These are phyloP conservation scores for Mnemiopsis leidyi DNA, from an alignment of 37 sponge, comb jelly and placozoan species.

Conservation along the genomic window DNA sequence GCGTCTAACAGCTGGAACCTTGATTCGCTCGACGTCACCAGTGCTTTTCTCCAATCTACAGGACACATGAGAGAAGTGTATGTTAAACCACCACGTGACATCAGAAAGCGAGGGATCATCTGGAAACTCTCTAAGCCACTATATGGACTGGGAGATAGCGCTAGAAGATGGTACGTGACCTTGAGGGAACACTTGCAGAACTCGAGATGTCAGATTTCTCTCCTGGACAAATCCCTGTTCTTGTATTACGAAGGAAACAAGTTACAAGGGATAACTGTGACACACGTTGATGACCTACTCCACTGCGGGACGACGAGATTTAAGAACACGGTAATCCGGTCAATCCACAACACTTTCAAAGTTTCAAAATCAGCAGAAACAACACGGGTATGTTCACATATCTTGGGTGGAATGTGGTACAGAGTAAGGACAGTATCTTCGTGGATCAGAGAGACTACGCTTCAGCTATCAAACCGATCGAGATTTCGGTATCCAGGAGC, in stretches of 20 bases:
- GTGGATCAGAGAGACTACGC: conserved; percentile 1
- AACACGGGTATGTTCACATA: conserved; percentile 9
- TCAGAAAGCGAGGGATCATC: background rate
- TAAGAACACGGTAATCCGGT: background rate
- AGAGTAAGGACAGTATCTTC: background rate
- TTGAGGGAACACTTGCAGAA: background rate
- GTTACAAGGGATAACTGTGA: conserved; percentile 12
- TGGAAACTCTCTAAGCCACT: conserved; percentile 32
- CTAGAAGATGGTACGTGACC: conserved; percentile 27
- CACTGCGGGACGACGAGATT: background rate
- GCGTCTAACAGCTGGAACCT: background rate
- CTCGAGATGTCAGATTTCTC: background rate
- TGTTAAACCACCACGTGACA: conserved; percentile 16
- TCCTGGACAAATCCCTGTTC: background rate
- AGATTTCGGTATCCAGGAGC: background rate
- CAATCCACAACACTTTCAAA: background rate
- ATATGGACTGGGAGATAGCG: conserved; percentile 16
- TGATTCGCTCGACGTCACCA: background rate
- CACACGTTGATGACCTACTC: conserved; percentile 18
- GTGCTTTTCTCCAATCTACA: background rate
- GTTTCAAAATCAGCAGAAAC: background rate
- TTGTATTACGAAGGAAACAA: background rate
- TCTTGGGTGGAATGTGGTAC: background rate
- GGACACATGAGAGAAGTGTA: background rate
- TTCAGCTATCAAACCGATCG: background rate